Conservation (phyloP, 2,888 invertebrate species). For the Nowickia ferox region DNA sequence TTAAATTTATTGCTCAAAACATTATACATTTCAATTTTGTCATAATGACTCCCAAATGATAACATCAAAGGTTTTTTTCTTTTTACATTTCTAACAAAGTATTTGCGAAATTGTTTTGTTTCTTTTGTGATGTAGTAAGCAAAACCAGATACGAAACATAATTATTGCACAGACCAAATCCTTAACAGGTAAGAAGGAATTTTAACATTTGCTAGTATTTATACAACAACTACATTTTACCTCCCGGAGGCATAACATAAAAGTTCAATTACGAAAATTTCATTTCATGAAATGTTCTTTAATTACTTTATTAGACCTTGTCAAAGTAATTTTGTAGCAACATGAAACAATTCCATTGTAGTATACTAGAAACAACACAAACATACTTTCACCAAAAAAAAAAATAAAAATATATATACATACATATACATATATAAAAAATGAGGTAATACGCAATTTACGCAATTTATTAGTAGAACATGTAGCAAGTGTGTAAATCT, state of each 20-base stretch:
- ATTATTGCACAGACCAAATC: neutral
- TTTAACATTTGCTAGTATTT: conserved; percentile 9
- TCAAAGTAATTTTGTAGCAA: conserved; percentile 53
- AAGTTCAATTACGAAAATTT: conserved; percentile 65
- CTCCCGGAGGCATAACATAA: conserved; percentile 56
- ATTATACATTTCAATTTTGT: neutral
- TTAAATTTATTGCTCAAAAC: neutral
- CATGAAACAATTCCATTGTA: conserved; percentile 45
- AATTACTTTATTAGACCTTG: conserved; percentile 64
- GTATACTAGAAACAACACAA: neutral
- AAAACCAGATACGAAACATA: neutral
- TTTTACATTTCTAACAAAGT: neutral
- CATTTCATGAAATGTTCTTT: conserved; percentile 60
- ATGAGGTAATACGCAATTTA: conserved; percentile 42
- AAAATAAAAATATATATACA: neutral
- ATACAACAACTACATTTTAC: conserved; percentile 11
- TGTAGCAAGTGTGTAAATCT: conserved; percentile 4
- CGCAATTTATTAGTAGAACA: conserved; percentile 49
- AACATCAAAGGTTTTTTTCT: conserved; percentile 21
- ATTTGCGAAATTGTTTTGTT: conserved; percentile 5
- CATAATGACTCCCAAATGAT: conserved; percentile 33
- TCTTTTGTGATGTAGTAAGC: neutral
- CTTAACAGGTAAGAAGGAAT: neutral
- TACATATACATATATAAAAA: too few species aligned
- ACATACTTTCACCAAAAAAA: neutral